Evolutionary conservation across 1,140 invertebrate genomes (phyloP).

Genomic region (Drosophila orena): DNA sequence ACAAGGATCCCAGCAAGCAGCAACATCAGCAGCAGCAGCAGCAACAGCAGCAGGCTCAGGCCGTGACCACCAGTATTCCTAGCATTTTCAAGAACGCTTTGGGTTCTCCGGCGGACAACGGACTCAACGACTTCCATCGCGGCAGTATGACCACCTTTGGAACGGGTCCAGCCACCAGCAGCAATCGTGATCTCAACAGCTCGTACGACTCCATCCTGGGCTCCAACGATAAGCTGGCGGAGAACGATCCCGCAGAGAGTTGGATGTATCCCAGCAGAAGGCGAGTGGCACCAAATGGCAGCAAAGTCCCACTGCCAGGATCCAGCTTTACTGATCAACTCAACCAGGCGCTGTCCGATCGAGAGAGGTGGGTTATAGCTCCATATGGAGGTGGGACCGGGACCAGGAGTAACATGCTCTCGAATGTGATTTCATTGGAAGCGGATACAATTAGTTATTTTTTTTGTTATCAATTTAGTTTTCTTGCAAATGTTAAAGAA

Average conservation of each 20-base stretch:
- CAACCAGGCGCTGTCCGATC: constrained; percentile 92
- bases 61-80: constrained; percentile 47
- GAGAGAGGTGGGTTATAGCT: constrained; percentile 87
- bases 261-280: constrained; percentile 84
- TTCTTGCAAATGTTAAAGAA: too few species aligned
- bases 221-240: constrained; percentile 84
- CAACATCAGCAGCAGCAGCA: constrained; percentile 58
- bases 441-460: too few species aligned
- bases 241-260: constrained; percentile 80
- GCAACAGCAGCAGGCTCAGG: constrained; percentile 29
- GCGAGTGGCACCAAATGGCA: constrained; percentile 82
- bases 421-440: too few species aligned
- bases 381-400: not conserved
- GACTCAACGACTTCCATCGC: constrained; percentile 77
- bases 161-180: constrained; percentile 52
- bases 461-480: too few species aligned
- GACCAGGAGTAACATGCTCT: not conserved
- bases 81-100: constrained; percentile 76
- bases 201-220: constrained; percentile 84
- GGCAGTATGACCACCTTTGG: constrained; percentile 82
- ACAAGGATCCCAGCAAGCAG: constrained; percentile 83
- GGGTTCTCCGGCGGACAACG: constrained; percentile 70
- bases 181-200: constrained; percentile 84
- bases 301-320: constrained; percentile 85
- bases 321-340: constrained; percentile 92